Conservation (phyloP, 2,797 vertebrate genomes). For the Rousettus madagascariensis region DNA sequence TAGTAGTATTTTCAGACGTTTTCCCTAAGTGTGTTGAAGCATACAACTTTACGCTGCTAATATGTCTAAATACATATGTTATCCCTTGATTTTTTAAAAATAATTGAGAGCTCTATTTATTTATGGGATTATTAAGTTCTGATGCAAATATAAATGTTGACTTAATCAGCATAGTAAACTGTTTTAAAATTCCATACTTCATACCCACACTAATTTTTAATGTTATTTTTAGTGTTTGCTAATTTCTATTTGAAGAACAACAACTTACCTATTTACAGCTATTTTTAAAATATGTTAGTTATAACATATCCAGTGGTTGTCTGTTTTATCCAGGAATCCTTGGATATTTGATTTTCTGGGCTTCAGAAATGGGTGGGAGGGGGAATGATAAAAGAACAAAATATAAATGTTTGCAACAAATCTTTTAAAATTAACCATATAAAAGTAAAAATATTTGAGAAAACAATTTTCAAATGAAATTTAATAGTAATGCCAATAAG, state of each 20-base stretch:
- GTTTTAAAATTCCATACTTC: slow-evolving; percentile 75
- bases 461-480: slow-evolving; percentile 62
- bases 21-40: slow-evolving; percentile 80
- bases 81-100: slow-evolving; percentile 77
- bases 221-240: slow-evolving; percentile 75
- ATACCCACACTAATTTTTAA: slow-evolving; percentile 69
- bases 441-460: slow-evolving; percentile 53
- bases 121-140: slow-evolving; percentile 78
- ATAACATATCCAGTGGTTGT: slow-evolving; percentile 55
- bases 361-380: slow-evolving; percentile 30
- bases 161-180: slow-evolving; percentile 75
- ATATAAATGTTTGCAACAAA: slow-evolving; percentile 54
- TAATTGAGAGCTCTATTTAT: slow-evolving; percentile 79
- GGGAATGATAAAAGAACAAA: slow-evolving; percentile 50
- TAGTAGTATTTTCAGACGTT: slow-evolving; percentile 82
- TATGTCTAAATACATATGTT: slow-evolving; percentile 77
- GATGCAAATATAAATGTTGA: slow-evolving; percentile 75
- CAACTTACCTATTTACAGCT: slow-evolving; percentile 57
- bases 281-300: slow-evolving; percentile 62
- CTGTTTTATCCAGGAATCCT: slow-evolving; percentile 62
- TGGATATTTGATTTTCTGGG: slow-evolving; percentile 66
- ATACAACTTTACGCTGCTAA: slow-evolving; percentile 79
- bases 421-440: slow-evolving; percentile 63
- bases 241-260: slow-evolving; percentile 67
- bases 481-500: slow-evolving; percentile 55